These are phyloP conservation scores for Podarcis muralis DNA, from an alignment of 2,113 vertebrate species.

Conservation along the genomic window DNA sequence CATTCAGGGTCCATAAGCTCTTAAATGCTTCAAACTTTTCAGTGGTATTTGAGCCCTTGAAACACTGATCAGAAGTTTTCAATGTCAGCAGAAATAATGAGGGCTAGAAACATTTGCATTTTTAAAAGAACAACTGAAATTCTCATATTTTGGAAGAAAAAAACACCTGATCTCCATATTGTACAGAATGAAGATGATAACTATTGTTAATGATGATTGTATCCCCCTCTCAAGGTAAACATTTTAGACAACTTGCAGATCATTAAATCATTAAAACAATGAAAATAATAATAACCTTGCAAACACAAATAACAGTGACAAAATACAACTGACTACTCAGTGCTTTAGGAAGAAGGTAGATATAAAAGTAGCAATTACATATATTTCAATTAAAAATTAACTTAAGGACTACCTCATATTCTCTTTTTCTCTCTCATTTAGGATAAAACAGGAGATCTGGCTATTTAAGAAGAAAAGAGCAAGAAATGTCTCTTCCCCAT, in stretches of 20 bases:
- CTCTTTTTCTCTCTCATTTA: not conserved
- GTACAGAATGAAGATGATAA: not conserved
- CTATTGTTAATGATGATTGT: not conserved
- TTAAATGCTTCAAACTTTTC: not conserved
- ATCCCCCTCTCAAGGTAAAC: not conserved
- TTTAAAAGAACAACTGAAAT: not conserved
- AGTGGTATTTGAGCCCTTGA: not conserved
- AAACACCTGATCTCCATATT: not conserved
- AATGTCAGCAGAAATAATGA: not conserved
- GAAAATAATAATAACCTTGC: not conserved
- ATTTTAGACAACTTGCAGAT: not conserved
- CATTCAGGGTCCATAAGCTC: not conserved
- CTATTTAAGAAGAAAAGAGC: not conserved
- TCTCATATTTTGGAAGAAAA: not conserved
- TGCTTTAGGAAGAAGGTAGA: not conserved
- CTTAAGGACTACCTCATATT: not conserved
- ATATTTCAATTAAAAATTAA: not conserved
- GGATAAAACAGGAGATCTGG: not conserved
- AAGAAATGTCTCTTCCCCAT: not conserved
- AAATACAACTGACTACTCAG: not conserved
- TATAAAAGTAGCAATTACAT: not conserved
- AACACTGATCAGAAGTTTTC: not conserved
- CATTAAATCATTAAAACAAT: not conserved
- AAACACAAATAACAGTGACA: not conserved
- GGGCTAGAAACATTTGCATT: not conserved